Evolutionary conservation across 2,888 invertebrate species (phyloP), one percentile per base, ranked within the genome.

Genomic region (Pasiphila rectangulata): DNA sequence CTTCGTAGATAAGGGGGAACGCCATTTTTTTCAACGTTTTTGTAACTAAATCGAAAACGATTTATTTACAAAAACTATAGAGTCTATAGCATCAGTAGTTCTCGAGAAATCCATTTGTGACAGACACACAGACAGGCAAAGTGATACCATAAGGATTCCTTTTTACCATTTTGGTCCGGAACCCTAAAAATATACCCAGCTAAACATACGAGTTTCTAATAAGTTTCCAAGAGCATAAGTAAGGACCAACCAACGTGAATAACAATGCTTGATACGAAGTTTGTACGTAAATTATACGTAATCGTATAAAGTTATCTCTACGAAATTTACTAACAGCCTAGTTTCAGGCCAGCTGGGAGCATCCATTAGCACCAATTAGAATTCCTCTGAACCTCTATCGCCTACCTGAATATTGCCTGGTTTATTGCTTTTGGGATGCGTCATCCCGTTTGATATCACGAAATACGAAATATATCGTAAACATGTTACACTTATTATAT

Each of bases 341-440:
- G 72, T 72, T 81, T 63, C 75, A 75, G 75, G 72, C 73, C 39
- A 49, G 75, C n/a, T n/a, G n/a, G 75, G 69, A 70, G 72, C 66
- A 61, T 77, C 81, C 83, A 84, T 85, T 83, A 84, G 67, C 70
- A 74, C 76, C 83, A 84, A 85, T 84, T 84, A 83, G 71, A 83
- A 83, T 82, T 82, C 75, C 76, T 68, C 70, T 60, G 60, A 61
- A 67, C 73, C 57, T 44, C 61, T 60, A 54, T 43, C 52, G 24
- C 39, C 57, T 34, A 54, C 56, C 58, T 57, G 55, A 51, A 58
- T 54, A 51, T 54, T 44, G 42, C 48, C 29, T 17, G 41, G 42
- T 46, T 50, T 53, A 57, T 51, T 54, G 54, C 56, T 38, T 49
- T 40, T 13, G 30, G 27, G 34, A 51, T 51, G 32, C 29, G 17